Evolutionary conservation across 2,113 vertebrate species (phyloP).

Genomic region (Bufo bufo): DNA sequence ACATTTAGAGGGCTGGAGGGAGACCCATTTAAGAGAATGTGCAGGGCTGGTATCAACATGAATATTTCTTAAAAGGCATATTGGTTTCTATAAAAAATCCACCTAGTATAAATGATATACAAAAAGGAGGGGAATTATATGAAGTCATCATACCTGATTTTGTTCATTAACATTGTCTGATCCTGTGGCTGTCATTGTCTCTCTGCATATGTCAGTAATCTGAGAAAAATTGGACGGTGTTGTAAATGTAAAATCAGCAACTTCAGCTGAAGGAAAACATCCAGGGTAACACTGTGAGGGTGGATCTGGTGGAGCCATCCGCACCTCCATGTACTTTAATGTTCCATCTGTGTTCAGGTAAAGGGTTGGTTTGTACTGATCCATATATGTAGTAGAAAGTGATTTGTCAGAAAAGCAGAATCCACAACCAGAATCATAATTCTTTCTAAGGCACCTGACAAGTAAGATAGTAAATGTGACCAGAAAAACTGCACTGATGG

Average conservation of each 20-base stretch:
- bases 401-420: slow-evolving; percentile 73
- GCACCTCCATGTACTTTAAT: slow-evolving; percentile 89
- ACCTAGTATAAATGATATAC: neutral
- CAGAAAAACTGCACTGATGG: slow-evolving; percentile 68
- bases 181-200: neutral
- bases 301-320: slow-evolving; percentile 80
- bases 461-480: slow-evolving; percentile 67
- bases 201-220: slow-evolving; percentile 59
- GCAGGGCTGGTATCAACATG: no score
- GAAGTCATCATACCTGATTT: neutral
- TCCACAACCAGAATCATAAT: slow-evolving; percentile 59
- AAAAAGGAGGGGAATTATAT: neutral
- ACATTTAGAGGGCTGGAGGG: no score
- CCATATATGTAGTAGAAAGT: slow-evolving; percentile 29
- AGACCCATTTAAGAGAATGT: no score
- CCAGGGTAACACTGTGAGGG: slow-evolving; percentile 83
- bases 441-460: slow-evolving; percentile 64
- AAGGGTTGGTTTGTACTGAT: slow-evolving; percentile 65
- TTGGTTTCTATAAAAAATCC: neutral
- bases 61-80: neutral
- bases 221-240: slow-evolving; percentile 71
- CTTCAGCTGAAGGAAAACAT: slow-evolving; percentile 82
- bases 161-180: neutral
- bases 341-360: slow-evolving; percentile 87
- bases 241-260: slow-evolving; percentile 79